Percentiles rank a stretch among this genome's conserved stretches.
Evolutionary conservation across 2,888 invertebrate species (phyloP).

Genomic region (Meteorus cinctellus): DNA sequence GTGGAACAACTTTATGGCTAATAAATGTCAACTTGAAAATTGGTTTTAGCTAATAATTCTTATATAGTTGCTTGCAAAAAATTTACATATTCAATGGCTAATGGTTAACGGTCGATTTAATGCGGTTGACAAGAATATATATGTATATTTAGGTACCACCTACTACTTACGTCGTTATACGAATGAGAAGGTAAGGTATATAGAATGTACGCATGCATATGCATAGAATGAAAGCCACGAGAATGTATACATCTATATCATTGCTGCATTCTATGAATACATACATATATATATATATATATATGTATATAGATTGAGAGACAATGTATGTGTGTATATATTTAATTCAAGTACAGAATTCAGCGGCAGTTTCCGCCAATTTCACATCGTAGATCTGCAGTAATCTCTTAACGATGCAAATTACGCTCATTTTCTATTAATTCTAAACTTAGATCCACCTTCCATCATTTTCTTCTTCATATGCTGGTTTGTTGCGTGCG

Average conservation of each 20-base stretch:
- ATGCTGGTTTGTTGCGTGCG: neutral
- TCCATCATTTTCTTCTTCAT: constrained; percentile 14
- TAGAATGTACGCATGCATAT: constrained; percentile 39
- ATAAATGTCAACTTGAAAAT: constrained; percentile 4
- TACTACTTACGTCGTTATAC: constrained; percentile 36
- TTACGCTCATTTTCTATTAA: constrained; percentile 53
- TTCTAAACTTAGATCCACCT: constrained; percentile 38
- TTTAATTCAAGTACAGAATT: constrained; percentile 46
- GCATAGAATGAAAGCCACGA: constrained; percentile 31
- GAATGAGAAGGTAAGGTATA: constrained; percentile 39
- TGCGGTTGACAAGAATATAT: constrained; percentile 14
- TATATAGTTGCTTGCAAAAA: constrained; percentile 1
- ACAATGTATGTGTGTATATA: constrained; percentile 38
- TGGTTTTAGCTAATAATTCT: neutral
- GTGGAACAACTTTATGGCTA: neutral
- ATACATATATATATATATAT: neutral
- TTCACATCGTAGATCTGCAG: constrained; percentile 45
- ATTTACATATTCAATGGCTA: constrained; percentile 23
- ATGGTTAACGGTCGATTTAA: constrained; percentile 36
- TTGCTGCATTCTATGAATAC: neutral
- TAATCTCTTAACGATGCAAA: constrained; percentile 48
- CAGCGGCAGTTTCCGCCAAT: constrained; percentile 52
- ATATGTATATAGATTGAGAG: neutral
- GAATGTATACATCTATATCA: neutral
- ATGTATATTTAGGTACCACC: neutral